Evolutionary conservation across 1,140 invertebrate species (phyloP), one percentile per base, ranked within the genome.

Genomic region (Drosophila sturtevanti): DNA sequence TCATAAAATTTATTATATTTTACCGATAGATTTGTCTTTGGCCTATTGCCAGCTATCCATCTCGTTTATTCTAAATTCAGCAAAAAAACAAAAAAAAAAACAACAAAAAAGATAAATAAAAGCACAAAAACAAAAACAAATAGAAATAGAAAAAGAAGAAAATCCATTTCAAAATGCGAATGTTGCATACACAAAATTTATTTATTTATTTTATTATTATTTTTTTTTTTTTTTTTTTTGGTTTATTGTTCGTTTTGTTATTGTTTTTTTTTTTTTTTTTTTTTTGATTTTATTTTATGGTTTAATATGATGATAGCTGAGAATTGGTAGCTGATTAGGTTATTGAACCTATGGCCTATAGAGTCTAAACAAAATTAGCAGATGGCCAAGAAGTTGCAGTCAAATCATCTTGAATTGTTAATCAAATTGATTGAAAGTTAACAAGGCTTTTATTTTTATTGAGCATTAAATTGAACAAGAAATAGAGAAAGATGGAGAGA

Each of bases 1-100:
- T 52, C 65, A 79, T 86, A 67, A 77, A 89, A 87, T 79, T 87
- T 82, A 86, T 87, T 86, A 86, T 82, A 68, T 82, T 82, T 86
- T 81, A 81, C 77, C 77, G 77, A 79, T 86, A 77, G 74, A 59
- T 62, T 76, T 60, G 63, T 61, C 72, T 79, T 51, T 66, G 48
- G 67, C 58, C 67, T 75, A 75, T 9, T 75, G 72, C 56, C 38
- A 21, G 68, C 72, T 21, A 48, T 68, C 72, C 71, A 67, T 75
- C 72, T 75, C 72, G 44, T 37, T 75, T 58, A 9, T 16, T 10
- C 67, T 18, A 18, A 21, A 72, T 22, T 75, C 75, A 75, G 72
- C 71, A 58, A 67, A 75, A 68, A 75, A 22, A 34, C 16, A 2
- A 24, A 62, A 51, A 66, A 64, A 61, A 69, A 31, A 27, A 37